Percentiles rank a stretch among this genome's conserved stretches.
Evolutionary conservation across 2,113 vertebrate species (phyloP).

Genomic region (Sceloporus tristichus): DNA sequence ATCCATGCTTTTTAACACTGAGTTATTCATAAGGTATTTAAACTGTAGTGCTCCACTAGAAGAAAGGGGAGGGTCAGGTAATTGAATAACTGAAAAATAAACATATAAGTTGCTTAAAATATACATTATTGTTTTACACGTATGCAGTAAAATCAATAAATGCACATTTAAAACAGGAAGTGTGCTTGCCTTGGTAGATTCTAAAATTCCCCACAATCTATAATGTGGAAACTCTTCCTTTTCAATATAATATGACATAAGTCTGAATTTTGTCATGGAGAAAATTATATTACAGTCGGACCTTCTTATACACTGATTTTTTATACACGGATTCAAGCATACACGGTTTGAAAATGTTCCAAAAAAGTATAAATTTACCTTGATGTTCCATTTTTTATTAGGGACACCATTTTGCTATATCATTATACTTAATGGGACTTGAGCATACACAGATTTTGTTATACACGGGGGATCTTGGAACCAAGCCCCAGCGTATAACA

Average conservation of each 20-base stretch:
- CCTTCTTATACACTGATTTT: too few relatives aligned
- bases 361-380: too few relatives aligned
- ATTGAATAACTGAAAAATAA: neutral
- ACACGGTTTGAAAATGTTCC: too few relatives aligned
- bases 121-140: neutral
- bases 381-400: too few relatives aligned
- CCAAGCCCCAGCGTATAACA: too few relatives aligned
- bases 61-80: neutral
- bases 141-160: conserved; percentile 4
- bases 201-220: neutral
- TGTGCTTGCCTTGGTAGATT: neutral
- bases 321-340: too few relatives aligned
- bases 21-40: neutral
- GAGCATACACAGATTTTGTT: too few relatives aligned
- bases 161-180: conserved; percentile 1
- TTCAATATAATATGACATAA: neutral
- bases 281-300: neutral
- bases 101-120: neutral
- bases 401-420: too few relatives aligned
- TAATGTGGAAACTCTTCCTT: neutral
- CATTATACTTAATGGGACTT: too few relatives aligned
- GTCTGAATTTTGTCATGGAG: neutral
- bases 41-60: neutral
- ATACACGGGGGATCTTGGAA: too few relatives aligned
- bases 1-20: neutral